Percentiles rank a stretch among this genome's conserved stretches.
These are phyloP conservation scores for Lepidurus arcticus DNA, from an alignment of 1,140 invertebrate species.

Conservation along the genomic window DNA sequence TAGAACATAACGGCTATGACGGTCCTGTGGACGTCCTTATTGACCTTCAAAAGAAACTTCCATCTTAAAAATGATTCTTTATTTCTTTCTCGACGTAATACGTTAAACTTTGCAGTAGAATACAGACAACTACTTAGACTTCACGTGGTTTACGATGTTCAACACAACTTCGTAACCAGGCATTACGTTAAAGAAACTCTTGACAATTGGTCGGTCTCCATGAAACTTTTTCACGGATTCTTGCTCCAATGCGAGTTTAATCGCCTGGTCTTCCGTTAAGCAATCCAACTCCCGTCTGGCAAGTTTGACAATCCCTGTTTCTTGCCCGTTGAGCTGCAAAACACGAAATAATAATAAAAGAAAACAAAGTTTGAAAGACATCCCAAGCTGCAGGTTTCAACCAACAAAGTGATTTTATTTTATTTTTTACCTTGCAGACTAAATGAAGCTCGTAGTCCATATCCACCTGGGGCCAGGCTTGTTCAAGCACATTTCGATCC, in stretches of 20 bases:
- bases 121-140: slow-evolving; percentile 23
- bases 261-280: slow-evolving; percentile 51
- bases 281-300: slow-evolving; percentile 49
- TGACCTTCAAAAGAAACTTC: slow-evolving; percentile 30
- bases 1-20: slow-evolving; percentile 61
- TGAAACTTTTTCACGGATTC: slow-evolving; percentile 33
- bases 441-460: slow-evolving; percentile 59
- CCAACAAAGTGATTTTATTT: neutral
- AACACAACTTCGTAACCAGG: slow-evolving; percentile 25
- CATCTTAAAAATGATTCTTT: neutral
- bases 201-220: slow-evolving; percentile 24
- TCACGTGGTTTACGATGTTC: slow-evolving; percentile 26
- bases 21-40: slow-evolving; percentile 46
- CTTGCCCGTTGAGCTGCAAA: slow-evolving; percentile 52
- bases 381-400: neutral
- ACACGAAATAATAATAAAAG: slow-evolving; percentile 35
- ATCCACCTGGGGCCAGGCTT: slow-evolving; percentile 74
- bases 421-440: slow-evolving; percentile 52
- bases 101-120: slow-evolving; percentile 3
- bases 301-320: slow-evolving; percentile 50
- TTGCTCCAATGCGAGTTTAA: slow-evolving; percentile 50
- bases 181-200: slow-evolving; percentile 25
- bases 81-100: neutral
- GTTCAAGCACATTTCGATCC: slow-evolving; percentile 45
- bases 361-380: neutral